Percentiles rank a stretch among this genome's conserved stretches.
Conservation (phyloP, 1,140 invertebrate species). For the Andrena cerasifolii region DNA sequence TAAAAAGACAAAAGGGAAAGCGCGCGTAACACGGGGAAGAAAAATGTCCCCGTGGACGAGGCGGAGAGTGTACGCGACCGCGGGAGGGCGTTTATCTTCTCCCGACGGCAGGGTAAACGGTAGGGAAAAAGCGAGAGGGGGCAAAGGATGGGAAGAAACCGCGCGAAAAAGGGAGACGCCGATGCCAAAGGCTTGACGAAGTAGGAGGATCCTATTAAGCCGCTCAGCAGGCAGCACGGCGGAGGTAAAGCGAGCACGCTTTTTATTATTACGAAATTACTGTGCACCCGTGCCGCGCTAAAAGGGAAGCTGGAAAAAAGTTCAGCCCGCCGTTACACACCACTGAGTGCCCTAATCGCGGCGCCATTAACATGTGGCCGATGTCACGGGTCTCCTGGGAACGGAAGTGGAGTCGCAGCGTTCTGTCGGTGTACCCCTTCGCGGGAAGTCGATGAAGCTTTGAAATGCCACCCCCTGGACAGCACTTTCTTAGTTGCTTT, state of each 20-base stretch:
- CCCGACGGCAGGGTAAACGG: slow-evolving; percentile 34
- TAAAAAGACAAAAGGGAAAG: slow-evolving; percentile 65
- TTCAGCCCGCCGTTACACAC: slow-evolving; percentile 55
- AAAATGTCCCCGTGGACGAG: slow-evolving; percentile 63
- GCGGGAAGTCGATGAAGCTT: background rate
- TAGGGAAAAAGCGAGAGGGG: slow-evolving; percentile 57
- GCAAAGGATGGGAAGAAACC: slow-evolving; percentile 55
- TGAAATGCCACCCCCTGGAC: background rate
- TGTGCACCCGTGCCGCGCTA: slow-evolving; percentile 56
- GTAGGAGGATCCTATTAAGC: slow-evolving; percentile 71
- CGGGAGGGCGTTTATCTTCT: slow-evolving; percentile 57
- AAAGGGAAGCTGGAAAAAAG: slow-evolving; percentile 60
- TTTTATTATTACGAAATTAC: slow-evolving; percentile 75
- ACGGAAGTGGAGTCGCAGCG: background rate
- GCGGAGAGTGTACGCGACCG: slow-evolving; percentile 66
- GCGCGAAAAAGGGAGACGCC: slow-evolving; percentile 26
- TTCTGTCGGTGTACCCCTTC: background rate
- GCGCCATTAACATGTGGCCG: slow-evolving; percentile 56
- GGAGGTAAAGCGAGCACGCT: slow-evolving; percentile 65
- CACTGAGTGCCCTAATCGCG: slow-evolving; percentile 64
- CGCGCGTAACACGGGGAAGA: slow-evolving; percentile 55
- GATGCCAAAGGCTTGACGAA: slow-evolving; percentile 46
- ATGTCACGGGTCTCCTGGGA: slow-evolving; percentile 23
- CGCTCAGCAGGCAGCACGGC: slow-evolving; percentile 70
- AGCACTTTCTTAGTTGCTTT: background rate